Percentiles rank a stretch among this genome's conserved stretches.
phyloP scores from a whole-genome alignment of 2,888 invertebrate genomes.

The Melanotus villosus region DNA sequence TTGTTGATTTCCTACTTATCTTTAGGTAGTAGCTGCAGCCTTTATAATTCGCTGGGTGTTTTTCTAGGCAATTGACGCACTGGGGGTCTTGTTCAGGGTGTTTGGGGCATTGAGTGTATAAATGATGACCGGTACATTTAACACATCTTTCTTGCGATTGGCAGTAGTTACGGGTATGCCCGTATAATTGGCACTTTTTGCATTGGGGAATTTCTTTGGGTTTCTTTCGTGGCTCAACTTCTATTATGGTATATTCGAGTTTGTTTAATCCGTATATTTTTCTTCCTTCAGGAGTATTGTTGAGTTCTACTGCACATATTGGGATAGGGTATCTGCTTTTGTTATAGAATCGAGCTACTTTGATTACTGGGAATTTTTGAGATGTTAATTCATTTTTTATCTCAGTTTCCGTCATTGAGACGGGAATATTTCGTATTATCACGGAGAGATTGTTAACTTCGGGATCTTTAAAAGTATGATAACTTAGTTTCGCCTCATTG shows the following conservation, averaged over 20 bases:
- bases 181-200: too few relatives aligned
- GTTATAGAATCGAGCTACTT: constrained; percentile 4
- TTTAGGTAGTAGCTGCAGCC: constrained; percentile 2
- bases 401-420: constrained; percentile 4
- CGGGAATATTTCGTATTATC: too few relatives aligned
- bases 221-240: too few relatives aligned
- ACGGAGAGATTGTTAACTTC: constrained; percentile 10
- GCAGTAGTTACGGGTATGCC: constrained; percentile 11
- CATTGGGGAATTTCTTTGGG: too few relatives aligned
- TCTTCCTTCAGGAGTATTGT: neutral
- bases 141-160: constrained; percentile 5
- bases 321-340: constrained; percentile 9
- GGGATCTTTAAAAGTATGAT: neutral
- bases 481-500: too few relatives aligned
- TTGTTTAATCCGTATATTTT: constrained; percentile 2
- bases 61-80: too few relatives aligned
- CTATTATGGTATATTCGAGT: neutral
- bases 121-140: constrained; percentile 2
- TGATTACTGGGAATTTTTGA: constrained; percentile 2
- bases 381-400: constrained; percentile 2
- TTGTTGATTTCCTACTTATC: neutral
- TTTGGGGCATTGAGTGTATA: constrained; percentile 12
- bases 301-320: too few relatives aligned
- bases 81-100: neutral
- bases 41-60: too few relatives aligned